phyloP scores from a whole-genome alignment of 2,113 vertebrate species.

The Psittacara wagleri region DNA sequence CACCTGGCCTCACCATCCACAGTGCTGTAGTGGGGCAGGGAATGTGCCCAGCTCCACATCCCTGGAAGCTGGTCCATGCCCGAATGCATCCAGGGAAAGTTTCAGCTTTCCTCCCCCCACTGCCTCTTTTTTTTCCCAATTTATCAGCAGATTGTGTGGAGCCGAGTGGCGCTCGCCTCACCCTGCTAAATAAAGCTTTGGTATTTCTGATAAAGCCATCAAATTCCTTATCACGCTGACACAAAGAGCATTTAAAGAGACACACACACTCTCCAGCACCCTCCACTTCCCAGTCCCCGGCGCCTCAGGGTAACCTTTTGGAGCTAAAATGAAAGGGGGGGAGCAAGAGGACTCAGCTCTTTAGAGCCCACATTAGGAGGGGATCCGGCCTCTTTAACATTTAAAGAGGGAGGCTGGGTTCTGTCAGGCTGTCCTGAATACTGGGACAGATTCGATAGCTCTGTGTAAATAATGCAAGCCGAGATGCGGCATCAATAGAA shows the following conservation, averaged over 20 bases:
- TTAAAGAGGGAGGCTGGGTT: background rate
- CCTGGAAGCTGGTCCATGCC: background rate
- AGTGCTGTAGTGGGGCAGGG: accelerated
- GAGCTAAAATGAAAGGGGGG: background rate
- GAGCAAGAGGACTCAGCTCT: background rate
- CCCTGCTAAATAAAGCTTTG: constrained; percentile 98
- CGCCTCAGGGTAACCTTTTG: constrained; percentile 28
- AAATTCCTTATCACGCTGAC: constrained; percentile 97
- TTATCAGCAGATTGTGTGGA: constrained; percentile 91
- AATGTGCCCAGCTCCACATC: background rate
- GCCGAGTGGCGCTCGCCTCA: constrained; percentile 89
- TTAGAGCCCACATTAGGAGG: background rate
- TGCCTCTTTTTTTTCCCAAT: constrained; percentile 71
- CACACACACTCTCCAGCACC: constrained; percentile 77
- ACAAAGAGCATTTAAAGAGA: constrained; percentile 92
- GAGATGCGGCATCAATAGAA: constrained; percentile 50
- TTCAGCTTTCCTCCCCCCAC: constrained; percentile 40
- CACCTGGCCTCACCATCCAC: background rate
- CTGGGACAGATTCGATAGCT: background rate
- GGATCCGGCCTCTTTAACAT: background rate
- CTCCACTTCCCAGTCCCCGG: constrained; percentile 2
- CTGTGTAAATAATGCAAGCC: constrained; percentile 17
- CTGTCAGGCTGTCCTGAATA: constrained; percentile 16
- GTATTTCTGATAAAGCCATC: constrained; percentile 99
- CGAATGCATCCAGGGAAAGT: background rate